Evolutionary conservation across 2,113 vertebrate species (phyloP).

Genomic region (Rhabdomys dilectus): DNA sequence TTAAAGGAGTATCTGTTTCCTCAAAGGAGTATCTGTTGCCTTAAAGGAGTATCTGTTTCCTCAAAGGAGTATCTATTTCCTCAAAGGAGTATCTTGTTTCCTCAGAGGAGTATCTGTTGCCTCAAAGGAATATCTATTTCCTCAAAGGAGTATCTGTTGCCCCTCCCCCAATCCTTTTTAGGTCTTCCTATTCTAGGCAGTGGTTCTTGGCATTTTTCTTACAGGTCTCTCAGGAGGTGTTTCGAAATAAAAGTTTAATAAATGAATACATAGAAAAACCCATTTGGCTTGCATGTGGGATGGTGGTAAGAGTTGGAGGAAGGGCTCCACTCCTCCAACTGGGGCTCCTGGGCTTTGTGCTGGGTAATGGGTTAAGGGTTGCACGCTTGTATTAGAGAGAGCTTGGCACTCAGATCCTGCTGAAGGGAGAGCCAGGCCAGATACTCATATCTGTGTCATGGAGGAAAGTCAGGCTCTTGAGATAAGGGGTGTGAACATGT

Average conservation of each 20-base stretch:
- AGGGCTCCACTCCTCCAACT: background rate
- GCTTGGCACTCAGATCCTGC: background rate
- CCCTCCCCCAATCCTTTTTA: background rate
- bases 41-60: background rate
- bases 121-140: background rate
- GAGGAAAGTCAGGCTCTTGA: background rate
- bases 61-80: no score
- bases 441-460: background rate
- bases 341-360: background rate
- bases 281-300: background rate
- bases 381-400: background rate
- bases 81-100: background rate
- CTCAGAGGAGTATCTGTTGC: no score
- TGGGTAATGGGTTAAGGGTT: background rate
- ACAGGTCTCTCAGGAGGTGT: background rate
- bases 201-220: constrained; percentile 27
- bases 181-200: background rate
- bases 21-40: no score
- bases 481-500: background rate
- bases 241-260: constrained; percentile 28
- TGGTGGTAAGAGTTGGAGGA: background rate
- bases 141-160: no score
- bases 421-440: background rate
- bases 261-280: background rate
- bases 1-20: background rate